These are phyloP conservation scores for Oreochromis aureus DNA, from an alignment of 2,113 vertebrate species.

Conservation along the genomic window DNA sequence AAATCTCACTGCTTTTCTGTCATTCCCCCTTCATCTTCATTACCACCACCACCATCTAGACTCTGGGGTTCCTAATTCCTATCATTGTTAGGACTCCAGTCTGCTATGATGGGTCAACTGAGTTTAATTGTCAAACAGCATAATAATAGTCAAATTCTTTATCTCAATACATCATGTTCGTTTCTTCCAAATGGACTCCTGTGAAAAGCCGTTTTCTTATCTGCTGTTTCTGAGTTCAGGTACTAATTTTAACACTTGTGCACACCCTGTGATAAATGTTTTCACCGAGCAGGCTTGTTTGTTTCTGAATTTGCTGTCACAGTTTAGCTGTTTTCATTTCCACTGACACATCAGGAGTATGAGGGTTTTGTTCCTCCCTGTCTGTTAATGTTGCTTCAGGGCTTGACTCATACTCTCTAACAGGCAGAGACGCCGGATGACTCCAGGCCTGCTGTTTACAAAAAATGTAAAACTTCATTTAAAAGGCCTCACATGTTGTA, in stretches of 20 bases:
- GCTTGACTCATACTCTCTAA: not conserved
- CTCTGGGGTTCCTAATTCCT: not conserved
- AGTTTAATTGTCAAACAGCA: not conserved
- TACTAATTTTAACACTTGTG: not conserved
- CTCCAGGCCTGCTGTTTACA: not conserved
- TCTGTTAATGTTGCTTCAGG: not conserved
- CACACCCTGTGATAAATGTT: rapidly evolving
- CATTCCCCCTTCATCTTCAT: not conserved
- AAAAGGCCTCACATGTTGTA: not conserved
- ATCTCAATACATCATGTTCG: rapidly evolving
- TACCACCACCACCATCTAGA: not conserved
- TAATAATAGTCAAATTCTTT: not conserved
- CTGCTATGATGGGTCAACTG: rapidly evolving
- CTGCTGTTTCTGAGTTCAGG: not conserved
- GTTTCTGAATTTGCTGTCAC: not conserved
- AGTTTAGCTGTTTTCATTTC: not conserved
- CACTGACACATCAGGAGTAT: not conserved
- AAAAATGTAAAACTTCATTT: not conserved
- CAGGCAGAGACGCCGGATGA: not conserved
- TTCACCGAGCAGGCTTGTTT: rapidly evolving
- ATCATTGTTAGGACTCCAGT: rapidly evolving
- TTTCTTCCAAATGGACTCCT: not conserved
- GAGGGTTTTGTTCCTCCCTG: not conserved
- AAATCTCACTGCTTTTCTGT: not conserved
- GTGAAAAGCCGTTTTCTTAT: not conserved